These are phyloP conservation scores for Rhabdomys dilectus DNA, from an alignment of 2,113 vertebrate genomes.

Conservation along the genomic window DNA sequence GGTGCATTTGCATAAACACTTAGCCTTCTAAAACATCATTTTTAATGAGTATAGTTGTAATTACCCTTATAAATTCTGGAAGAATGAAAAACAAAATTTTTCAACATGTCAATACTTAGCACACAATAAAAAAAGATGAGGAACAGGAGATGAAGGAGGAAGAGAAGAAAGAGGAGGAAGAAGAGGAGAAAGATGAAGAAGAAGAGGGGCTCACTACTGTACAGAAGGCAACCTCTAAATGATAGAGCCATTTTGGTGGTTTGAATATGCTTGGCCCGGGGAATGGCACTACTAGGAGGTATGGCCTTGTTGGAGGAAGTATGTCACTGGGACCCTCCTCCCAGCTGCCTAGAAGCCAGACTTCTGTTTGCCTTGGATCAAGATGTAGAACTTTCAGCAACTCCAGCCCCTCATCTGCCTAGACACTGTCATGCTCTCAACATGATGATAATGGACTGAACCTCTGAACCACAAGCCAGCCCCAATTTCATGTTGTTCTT, in stretches of 20 bases:
- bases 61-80: background rate
- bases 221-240: background rate
- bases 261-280: no score
- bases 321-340: no score
- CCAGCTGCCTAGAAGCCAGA: no score
- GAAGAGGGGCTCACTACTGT: background rate
- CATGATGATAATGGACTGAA: no score
- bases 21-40: background rate
- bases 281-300: no score
- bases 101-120: background rate
- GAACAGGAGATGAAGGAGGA: background rate
- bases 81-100: background rate
- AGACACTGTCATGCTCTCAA: no score
- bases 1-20: background rate
- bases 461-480: no score
- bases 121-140: background rate
- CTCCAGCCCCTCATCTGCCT: no score
- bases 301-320: no score
- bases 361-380: no score
- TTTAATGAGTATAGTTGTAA: slow-evolving; percentile 10
- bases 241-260: background rate
- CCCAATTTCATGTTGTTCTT: no score
- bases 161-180: background rate
- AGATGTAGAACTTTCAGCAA: no score
- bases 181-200: background rate